Evolutionary conservation across 2,797 vertebrate species (phyloP), one percentile per base, ranked within the genome.

Genomic region (Lacerta bilineata): DNA sequence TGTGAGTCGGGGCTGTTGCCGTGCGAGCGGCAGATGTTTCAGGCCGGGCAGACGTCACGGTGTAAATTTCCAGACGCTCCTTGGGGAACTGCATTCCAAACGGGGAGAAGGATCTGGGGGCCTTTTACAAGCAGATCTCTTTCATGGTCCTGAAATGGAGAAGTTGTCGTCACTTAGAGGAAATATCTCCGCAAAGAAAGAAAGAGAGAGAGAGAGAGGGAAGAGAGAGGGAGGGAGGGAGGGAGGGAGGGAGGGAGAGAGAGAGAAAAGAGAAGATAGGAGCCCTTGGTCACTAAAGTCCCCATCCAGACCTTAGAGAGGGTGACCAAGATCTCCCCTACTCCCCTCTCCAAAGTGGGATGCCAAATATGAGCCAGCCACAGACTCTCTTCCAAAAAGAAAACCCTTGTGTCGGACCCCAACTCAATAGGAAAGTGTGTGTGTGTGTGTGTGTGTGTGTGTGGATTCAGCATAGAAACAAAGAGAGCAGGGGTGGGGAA

Each of bases 51-150:
- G 95, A 93, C 95, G 93, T 95, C 94, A 95, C 88, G 91, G 92
- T 95, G 89, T 91, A 95, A 93, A 95, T 95, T 96, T 95, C 93
- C 95, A 95, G 95, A 94, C 93, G 72, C 88, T 96, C 95, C 94
- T 91, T 75, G 76, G 94, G 94, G 94, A 95, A 83, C 8, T 0
- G 87, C 0, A 0, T 90, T 94, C 87, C 41, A 84, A 90, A 90
- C 77, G 87, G 91, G 59, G 89, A 83, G 61, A 79, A 86, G 90
- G 80, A 81, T 79, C 82, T 80, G 88, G 69, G 92, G 89, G 71
- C 6, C 8, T 27, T 81, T 75, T 75, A 39, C 39, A 89, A 81
- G 71, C 55, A 39, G 41, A 66, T 89, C 23, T 75, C 33, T 83
- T 80, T 64, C 20, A 27, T 88, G 91, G 89, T n/a, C 59, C 85